Conservation (phyloP, 1,140 invertebrate species). For the Meloidogyne chitwoodi region DNA sequence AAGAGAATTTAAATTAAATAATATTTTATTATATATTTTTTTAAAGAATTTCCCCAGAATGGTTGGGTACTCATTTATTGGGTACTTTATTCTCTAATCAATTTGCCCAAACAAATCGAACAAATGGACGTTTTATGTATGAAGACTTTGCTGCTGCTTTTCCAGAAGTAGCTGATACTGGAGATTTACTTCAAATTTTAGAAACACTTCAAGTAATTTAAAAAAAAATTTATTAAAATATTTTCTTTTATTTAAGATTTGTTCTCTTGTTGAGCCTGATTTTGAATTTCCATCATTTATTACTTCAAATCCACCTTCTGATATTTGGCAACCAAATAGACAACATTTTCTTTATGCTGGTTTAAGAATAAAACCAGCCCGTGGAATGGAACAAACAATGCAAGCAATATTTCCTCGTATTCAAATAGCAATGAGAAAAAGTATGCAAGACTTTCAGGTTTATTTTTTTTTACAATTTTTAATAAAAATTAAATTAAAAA, state of each 20-base stretch:
- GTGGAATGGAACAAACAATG: constrained; percentile 57
- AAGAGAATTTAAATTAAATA: neutral
- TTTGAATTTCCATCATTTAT: constrained; percentile 80
- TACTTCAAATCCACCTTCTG: constrained; percentile 70
- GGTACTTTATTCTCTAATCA: constrained; percentile 72
- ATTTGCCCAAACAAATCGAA: constrained; percentile 68
- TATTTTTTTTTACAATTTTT: neutral
- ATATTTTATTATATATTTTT: neutral
- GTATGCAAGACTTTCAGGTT: constrained; percentile 66
- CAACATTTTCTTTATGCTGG: constrained; percentile 70
- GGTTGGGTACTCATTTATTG: constrained; percentile 72
- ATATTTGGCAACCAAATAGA: constrained; percentile 71
- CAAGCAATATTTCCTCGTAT: constrained; percentile 59
- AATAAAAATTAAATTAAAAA: neutral
- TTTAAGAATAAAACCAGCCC: constrained; percentile 61
- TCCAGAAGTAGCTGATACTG: constrained; percentile 70
- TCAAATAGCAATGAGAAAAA: constrained; percentile 68
- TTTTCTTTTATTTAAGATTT: constrained; percentile 62
- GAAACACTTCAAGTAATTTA: constrained; percentile 66
- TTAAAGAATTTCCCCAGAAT: constrained; percentile 67
- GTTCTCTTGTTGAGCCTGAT: constrained; percentile 73
- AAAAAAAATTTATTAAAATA: neutral
- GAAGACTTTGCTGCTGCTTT: constrained; percentile 76
- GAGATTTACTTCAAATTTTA: constrained; percentile 69
- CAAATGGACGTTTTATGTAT: constrained; percentile 71